Conservation (phyloP, 2,888 invertebrate species). For the Sarcophaga rosellei region DNA sequence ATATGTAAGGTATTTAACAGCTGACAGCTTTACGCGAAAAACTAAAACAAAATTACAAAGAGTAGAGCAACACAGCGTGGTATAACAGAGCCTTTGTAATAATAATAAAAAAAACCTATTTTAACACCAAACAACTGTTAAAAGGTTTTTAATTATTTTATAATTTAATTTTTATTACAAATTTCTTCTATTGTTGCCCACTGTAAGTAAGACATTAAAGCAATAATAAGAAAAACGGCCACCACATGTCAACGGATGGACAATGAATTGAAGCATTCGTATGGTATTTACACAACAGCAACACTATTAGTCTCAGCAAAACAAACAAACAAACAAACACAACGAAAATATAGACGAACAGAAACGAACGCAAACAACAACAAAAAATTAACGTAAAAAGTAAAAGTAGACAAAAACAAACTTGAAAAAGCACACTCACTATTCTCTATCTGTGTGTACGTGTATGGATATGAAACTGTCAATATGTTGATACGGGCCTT, state of each 20-base stretch:
- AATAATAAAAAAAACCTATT: too few relatives aligned
- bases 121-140: too few relatives aligned
- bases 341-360: slow-evolving; percentile 23
- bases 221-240: background rate
- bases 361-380: background rate
- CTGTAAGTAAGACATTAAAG: slow-evolving; percentile 37
- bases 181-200: background rate
- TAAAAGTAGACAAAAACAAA: slow-evolving; percentile 8
- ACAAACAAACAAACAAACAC: background rate
- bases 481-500: slow-evolving; percentile 55
- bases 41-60: too few relatives aligned
- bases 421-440: slow-evolving; percentile 9
- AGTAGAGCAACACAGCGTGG: too few relatives aligned
- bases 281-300: slow-evolving; percentile 41
- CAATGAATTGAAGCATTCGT: slow-evolving; percentile 33
- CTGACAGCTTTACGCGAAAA: too few relatives aligned
- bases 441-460: background rate
- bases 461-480: slow-evolving; percentile 44
- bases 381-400: slow-evolving; percentile 31
- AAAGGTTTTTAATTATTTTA: too few relatives aligned
- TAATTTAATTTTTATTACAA: too few relatives aligned
- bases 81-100: too few relatives aligned
- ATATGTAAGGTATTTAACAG: too few relatives aligned
- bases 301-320: background rate
- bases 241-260: slow-evolving; percentile 22